Base-by-base conservation (phyloP, 2,888 invertebrate species). In the Timema podura region DNA sequence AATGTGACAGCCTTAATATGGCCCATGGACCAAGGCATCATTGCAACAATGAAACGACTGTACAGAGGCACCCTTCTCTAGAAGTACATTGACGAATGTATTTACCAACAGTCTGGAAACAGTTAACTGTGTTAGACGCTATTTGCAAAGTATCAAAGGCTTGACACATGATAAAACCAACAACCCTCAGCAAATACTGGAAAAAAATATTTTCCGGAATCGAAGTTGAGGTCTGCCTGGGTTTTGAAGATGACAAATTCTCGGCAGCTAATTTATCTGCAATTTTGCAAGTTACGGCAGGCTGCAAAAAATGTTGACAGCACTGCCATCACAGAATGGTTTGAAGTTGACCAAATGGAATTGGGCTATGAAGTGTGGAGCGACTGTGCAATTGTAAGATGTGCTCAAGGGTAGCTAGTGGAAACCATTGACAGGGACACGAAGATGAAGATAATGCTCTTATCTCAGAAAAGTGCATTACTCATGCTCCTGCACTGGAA, bases 371-470 rank as follows among this genome's bases (percentile, higher is more conserved):
- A 11, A 16, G 30, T 59, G 59, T 59, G 16, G 11, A 59, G 9
- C 11, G 59, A 59, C 5, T 9, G 16, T 10, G 59, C 5, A 9
- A 59, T 9, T 16, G 59, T 59, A 16, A 15, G 59, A 59, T 44
- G 5, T 16, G 59, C 9, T 11, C 59, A 16, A 59, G 59, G 59
- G n/a, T n/a, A 59, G 8, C 11, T 44, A 8, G 11, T 15, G 30
- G 59, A 59, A 59, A 59, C 59, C 16, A 44, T 44, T 59, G 59
- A 59, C 59, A 9, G 59, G 7, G 15, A 59, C n/a, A n/a, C n/a
- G n/a, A n/a, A n/a, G n/a, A n/a, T 59, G 30, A 16, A 16, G 59
- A 59, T 59, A 16, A 11, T 11, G 59, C 5, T 5, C 59, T 59
- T 15, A 59, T 9, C 5, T 6, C 59, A 59, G 7, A 59, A 16